A percentile compares a stretch with the other conserved stretches of the same genome.
Evolutionary conservation across 2,888 invertebrate species (phyloP).

Genomic region (Cephus runcator): DNA sequence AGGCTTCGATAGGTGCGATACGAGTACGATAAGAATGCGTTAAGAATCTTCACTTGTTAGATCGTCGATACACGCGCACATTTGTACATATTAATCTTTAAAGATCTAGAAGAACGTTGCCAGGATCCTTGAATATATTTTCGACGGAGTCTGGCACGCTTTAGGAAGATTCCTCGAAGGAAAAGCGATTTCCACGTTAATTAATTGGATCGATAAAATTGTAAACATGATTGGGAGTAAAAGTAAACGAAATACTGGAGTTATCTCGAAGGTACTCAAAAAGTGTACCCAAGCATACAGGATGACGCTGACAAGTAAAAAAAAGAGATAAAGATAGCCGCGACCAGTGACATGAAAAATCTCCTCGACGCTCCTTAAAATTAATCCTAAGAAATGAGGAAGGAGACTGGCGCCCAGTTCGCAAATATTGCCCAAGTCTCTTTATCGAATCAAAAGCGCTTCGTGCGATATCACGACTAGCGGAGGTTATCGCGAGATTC

Average conservation of each 20-base stretch:
- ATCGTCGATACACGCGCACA: neutral
- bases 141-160: neutral
- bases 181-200: neutral
- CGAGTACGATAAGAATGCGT: neutral
- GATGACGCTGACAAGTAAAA: neutral
- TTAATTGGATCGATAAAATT: neutral
- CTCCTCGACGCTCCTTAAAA: neutral
- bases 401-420: neutral
- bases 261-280: no score
- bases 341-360: neutral
- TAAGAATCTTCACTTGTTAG: neutral
- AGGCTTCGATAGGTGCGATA: neutral
- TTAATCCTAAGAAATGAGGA: neutral
- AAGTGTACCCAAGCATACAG: neutral
- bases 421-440: neutral
- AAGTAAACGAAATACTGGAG: neutral
- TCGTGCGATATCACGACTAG: neutral
- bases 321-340: neutral
- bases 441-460: neutral
- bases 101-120: neutral
- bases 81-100: neutral
- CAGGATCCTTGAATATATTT: neutral
- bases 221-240: no score
- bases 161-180: neutral
- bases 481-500: neutral